phyloP scores from a whole-genome alignment of 1,140 invertebrate genomes.

The Eupristina koningsbergeri region DNA sequence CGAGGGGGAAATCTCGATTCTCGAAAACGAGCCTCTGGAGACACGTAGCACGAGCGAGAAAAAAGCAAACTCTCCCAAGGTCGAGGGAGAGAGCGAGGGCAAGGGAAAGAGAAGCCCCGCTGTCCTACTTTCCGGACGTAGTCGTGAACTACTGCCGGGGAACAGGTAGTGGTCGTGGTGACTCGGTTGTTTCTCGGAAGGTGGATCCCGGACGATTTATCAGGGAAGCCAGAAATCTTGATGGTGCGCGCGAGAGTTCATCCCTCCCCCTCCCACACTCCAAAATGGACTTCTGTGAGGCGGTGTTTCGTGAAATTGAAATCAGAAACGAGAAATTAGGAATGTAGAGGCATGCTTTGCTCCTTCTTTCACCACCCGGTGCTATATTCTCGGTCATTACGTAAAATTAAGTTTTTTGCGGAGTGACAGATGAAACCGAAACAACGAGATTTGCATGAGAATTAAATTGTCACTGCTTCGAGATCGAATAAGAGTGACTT shows the following conservation, averaged over 20 bases:
- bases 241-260: neutral
- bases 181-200: slow-evolving; percentile 30
- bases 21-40: neutral
- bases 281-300: neutral
- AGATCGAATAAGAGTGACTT: slow-evolving; percentile 23
- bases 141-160: neutral
- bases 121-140: slow-evolving; percentile 32
- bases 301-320: slow-evolving; percentile 44
- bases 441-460: slow-evolving; percentile 39
- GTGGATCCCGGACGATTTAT: slow-evolving; percentile 29
- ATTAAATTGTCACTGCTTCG: slow-evolving; percentile 26
- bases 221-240: slow-evolving; percentile 30
- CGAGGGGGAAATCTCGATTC: neutral
- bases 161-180: neutral
- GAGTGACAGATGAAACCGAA: slow-evolving; percentile 24
- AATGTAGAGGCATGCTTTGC: slow-evolving; percentile 3
- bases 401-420: slow-evolving; percentile 38
- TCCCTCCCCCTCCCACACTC: neutral
- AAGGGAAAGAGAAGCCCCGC: too few species aligned
- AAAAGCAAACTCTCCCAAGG: slow-evolving; percentile 32
- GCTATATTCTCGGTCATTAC: slow-evolving; percentile 20
- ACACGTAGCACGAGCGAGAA: neutral
- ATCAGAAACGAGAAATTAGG: slow-evolving; percentile 26
- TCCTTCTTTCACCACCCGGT: neutral
- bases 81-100: too few species aligned